Base-by-base conservation (phyloP, 1,140 invertebrate genomes). In the Dolichoris vasculosae region DNA sequence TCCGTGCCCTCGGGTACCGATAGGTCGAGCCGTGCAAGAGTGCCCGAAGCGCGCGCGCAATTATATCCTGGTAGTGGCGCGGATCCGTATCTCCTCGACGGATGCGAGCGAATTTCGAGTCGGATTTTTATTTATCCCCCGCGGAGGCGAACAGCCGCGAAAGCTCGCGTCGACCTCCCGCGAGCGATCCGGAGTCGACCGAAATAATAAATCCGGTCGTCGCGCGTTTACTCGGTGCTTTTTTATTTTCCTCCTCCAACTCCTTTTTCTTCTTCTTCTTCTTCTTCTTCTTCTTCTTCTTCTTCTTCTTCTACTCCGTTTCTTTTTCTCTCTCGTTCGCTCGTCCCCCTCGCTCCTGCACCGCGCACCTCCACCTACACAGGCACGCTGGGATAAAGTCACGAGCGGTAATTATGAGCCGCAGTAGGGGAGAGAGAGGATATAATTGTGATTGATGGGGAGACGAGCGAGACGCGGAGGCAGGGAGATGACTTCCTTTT, bases 371-470 rank as follows among this genome's bases (percentile, higher is more conserved):
- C 30, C 76, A 55, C 51, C 67, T 83, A 59, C 38, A 82, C 38
- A 82, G 17, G 40, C 43, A 88, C 89, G 89, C 82, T 87, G 89
- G 88, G 88, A 91, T 90, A 90, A 90, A 91, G 90, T 91, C 90
- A 91, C 90, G 89, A 90, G 88, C 90, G 88, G 90, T 92, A 92
- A 92, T 92, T 92, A 91, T 91, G 90, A 91, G 89, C 89, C 88
- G 89, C 90, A 89, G 32, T 67, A 40, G 71, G 40, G 40, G 17
- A n/a, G 87, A 90, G 88, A 88, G 89, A 89, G 89, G 89, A 92
- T 91, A 90, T 92, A 92, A 91, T 91, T 92, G 90, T 92, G 91
- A 92, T 91, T 92, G 91, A 91, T 91, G 90, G 90, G 89, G 89
- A 90, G 38, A 88, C 89, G 89, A 85, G 86, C 82, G 87, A 85